Conservation (phyloP, 2,113 vertebrate species). For the Macquaria ambigua region DNA sequence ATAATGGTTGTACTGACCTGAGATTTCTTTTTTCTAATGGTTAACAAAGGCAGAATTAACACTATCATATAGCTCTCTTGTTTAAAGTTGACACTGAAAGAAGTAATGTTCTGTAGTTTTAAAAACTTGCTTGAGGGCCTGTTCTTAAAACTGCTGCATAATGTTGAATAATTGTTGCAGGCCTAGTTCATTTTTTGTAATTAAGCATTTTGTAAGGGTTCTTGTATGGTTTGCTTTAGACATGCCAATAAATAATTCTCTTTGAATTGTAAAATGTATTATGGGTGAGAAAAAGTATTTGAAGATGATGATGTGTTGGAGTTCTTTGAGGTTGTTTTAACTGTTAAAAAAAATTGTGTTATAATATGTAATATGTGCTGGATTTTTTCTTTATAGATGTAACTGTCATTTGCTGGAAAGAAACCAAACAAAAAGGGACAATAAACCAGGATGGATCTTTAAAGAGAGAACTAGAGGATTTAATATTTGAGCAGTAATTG, state of each 20-base stretch:
- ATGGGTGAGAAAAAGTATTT: not conserved
- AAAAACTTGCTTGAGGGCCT: constrained; percentile 22
- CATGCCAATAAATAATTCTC: constrained; percentile 18
- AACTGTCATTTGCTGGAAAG: not conserved
- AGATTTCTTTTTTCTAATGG: not conserved
- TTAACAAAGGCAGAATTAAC: not conserved
- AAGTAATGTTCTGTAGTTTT: constrained; percentile 6
- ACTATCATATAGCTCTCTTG: not conserved
- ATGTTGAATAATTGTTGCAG: constrained; percentile 35
- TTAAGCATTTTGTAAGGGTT: constrained; percentile 6
- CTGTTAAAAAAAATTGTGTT: not conserved
- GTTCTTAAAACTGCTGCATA: constrained; percentile 26
- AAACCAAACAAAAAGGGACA: not conserved
- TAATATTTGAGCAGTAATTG: not conserved
- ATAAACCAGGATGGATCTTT: not conserved
- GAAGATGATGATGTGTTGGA: not conserved
- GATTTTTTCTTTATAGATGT: not conserved
- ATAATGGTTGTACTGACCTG: not conserved
- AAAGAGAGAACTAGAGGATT: not conserved
- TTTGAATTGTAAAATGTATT: constrained; percentile 7
- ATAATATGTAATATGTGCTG: not conserved
- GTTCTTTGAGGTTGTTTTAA: not conserved
- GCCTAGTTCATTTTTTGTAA: not conserved
- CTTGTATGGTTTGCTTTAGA: constrained; percentile 7
- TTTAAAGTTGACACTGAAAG: constrained; percentile 19